These are phyloP conservation scores for Ploceus nigricollis DNA, from an alignment of 2,113 vertebrate species.

Conservation along the genomic window DNA sequence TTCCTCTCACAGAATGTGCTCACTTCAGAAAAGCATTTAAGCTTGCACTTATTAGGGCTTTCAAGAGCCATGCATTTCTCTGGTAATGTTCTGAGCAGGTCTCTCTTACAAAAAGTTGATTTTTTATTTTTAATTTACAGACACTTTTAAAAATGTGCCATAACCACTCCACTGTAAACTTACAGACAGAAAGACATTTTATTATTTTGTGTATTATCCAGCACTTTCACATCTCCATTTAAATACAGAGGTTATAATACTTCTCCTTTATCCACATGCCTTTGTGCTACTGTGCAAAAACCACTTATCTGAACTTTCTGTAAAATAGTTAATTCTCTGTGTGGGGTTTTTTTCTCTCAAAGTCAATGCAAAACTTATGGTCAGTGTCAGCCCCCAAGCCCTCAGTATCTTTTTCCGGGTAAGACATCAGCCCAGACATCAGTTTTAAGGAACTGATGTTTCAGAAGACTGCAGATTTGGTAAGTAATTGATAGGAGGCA, in stretches of 20 bases:
- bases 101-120: neutral
- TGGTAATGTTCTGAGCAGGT: neutral
- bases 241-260: neutral
- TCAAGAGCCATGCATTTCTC: neutral
- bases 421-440: neutral
- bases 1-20: neutral
- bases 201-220: neutral
- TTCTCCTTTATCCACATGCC: neutral
- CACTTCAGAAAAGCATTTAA: neutral
- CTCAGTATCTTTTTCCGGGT: neutral
- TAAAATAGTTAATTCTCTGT: neutral
- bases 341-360: fast-evolving
- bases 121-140: neutral
- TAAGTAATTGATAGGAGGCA: neutral
- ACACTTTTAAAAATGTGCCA: neutral
- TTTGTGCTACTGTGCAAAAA: neutral
- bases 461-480: neutral
- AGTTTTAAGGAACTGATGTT: neutral
- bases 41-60: neutral
- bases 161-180: neutral
- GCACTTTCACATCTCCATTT: neutral
- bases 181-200: neutral
- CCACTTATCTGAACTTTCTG: neutral
- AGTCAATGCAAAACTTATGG: neutral
- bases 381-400: neutral